Conservation (phyloP, 2,113 vertebrate genomes). For the Theristicus caerulescens region DNA sequence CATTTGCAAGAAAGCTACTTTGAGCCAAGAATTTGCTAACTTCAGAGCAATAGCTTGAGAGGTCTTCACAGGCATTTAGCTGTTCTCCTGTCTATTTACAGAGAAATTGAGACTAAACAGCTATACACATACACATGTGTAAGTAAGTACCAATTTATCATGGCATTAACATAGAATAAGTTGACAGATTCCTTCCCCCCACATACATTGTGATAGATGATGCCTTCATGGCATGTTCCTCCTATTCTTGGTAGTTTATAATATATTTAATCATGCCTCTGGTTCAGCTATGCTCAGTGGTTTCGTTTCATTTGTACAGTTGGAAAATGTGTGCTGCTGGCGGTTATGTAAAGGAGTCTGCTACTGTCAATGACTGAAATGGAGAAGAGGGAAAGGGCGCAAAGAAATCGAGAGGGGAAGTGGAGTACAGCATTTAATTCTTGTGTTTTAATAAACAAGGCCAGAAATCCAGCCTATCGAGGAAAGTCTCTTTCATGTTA, state of each 20-base stretch:
- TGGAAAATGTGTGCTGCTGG: neutral
- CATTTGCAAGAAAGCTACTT: conserved; percentile 6
- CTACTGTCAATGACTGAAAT: neutral
- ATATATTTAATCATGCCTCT: neutral
- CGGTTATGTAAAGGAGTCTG: neutral
- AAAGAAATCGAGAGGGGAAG: neutral
- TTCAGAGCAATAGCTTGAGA: neutral
- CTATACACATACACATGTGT: neutral
- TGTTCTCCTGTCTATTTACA: neutral
- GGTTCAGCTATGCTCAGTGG: neutral
- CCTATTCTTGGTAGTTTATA: neutral
- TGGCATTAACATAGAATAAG: neutral
- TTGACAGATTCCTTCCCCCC: neutral
- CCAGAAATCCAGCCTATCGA: neutral
- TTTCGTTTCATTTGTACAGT: neutral
- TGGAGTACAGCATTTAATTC: neutral
- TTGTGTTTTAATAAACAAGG: conserved; percentile 19
- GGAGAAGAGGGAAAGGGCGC: neutral
- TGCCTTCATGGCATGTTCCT: neutral
- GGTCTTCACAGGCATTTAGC: neutral
- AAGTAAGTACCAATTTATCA: neutral
- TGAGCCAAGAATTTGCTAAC: conserved; percentile 14
- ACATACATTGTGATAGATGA: neutral
- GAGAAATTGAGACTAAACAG: neutral
- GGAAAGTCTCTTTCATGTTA: neutral